A percentile compares a stretch with the other conserved stretches of the same genome.
These are phyloP conservation scores for Neria commutata DNA, from an alignment of 2,888 invertebrate species.

Conservation along the genomic window DNA sequence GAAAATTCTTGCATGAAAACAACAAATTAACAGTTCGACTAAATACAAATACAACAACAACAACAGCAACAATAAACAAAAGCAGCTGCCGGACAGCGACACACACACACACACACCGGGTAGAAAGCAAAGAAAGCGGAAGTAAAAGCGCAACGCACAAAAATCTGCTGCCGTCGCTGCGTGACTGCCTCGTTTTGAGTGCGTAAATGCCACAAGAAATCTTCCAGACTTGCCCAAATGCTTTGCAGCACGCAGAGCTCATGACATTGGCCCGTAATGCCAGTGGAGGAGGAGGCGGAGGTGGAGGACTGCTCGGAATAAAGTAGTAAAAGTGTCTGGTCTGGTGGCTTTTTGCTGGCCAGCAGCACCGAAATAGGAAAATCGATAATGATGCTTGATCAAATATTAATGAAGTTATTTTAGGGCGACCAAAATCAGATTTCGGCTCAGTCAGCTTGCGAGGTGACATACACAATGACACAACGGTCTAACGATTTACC, in stretches of 20 bases:
- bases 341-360: too few relatives aligned
- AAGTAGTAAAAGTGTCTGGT: background rate
- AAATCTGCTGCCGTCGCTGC: constrained; percentile 6
- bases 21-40: constrained; percentile 17
- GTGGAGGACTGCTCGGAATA: background rate
- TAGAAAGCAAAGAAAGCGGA: constrained; percentile 2
- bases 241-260: too few relatives aligned
- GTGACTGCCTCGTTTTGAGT: constrained; percentile 3
- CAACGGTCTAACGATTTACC: too few relatives aligned
- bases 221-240: too few relatives aligned
- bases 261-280: background rate
- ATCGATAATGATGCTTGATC: background rate
- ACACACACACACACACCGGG: background rate
- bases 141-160: constrained; percentile 1
- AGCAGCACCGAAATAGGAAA: background rate
- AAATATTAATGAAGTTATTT: background rate
- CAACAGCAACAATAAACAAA: too few relatives aligned
- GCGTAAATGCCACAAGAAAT: background rate
- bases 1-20: constrained; percentile 37
- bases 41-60: constrained; percentile 5
- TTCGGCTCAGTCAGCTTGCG: background rate
- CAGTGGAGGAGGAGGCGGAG: background rate
- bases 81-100: constrained; percentile 3
- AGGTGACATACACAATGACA: too few relatives aligned
- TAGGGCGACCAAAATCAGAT: background rate